Evolutionary conservation across 1,140 invertebrate species (phyloP).

Genomic region (Intoshia linei): DNA sequence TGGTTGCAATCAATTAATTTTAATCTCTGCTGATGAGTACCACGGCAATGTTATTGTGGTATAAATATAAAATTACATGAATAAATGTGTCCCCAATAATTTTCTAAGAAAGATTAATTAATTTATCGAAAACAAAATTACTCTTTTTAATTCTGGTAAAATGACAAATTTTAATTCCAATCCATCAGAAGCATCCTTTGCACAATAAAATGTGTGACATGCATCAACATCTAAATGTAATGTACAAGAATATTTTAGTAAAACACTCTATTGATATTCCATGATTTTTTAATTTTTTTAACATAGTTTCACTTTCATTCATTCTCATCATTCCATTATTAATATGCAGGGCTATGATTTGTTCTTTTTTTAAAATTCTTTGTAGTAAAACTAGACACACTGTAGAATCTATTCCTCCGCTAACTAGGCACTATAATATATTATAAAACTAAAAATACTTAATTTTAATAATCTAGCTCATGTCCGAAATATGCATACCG

Average conservation of each 20-base stretch:
- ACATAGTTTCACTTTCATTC: constrained; percentile 56
- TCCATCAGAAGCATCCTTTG: constrained; percentile 19
- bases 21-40: too few relatives aligned
- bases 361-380: constrained; percentile 49
- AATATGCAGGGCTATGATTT: constrained; percentile 76
- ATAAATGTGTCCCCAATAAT: constrained; percentile 97
- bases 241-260: constrained; percentile 1
- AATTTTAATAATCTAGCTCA: too few relatives aligned
- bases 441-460: constrained; percentile 1
- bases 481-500: too few relatives aligned
- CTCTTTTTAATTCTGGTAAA: too few relatives aligned
- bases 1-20: too few relatives aligned
- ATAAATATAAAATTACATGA: constrained; percentile 23
- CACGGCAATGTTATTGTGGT: too few relatives aligned
- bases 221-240: constrained; percentile 21
- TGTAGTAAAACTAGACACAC: constrained; percentile 74
- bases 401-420: constrained; percentile 85
- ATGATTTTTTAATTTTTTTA: constrained; percentile 43
- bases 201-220: constrained; percentile 27
- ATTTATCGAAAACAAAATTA: too few relatives aligned
- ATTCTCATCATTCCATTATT: constrained; percentile 97
- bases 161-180: background rate
- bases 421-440: constrained; percentile 41
- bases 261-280: constrained; percentile 40
- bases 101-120: too few relatives aligned